Evolutionary conservation across 2,113 vertebrate species (phyloP), one percentile per base, ranked within the genome.

Genomic region (Onychostoma macrolepis): DNA sequence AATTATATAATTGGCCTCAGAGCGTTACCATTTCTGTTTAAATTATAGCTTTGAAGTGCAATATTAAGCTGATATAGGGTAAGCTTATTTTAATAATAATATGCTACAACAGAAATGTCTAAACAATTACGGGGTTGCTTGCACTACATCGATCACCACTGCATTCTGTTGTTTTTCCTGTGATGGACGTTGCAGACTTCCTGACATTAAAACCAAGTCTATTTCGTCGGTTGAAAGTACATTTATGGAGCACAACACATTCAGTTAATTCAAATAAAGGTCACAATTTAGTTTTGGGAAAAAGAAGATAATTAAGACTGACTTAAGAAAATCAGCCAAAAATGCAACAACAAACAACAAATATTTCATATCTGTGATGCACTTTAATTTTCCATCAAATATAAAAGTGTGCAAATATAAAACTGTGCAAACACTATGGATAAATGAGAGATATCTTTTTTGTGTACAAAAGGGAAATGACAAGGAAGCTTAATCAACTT

Each of bases 331-430:
- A 15, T 15, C 45, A 48, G 45, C 12, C 1, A 43, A 45, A 77
- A 53, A 53, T 78, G 7, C 65, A 80, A 71, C 21, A 80, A 75
- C 11, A 87, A 30, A 75, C 38, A 79, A 21, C 7, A 69, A 15
- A 50, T 69, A 84, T 8, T 72, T 83, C 78, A 85, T 85, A 80
- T 87, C 85, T 65, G 74, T 77, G 26, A 89, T 83, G 82, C 65
- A 88, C 71, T 92, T 90, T 89, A 88, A 89, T 88, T 76, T 84
- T 86, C 41, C 79, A 86, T 86, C 74, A 88, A 89, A 89, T 87
- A 86, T 82, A 84, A 85, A 81, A 61, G 24, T 67, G 85, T 90
- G 87, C 87, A 90, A 85, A 86, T 58, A 84, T 84, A 72, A 87
- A 85, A 76, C 21, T 79, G 88, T 90, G 89, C 88, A 91, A 89